phyloP scores from a whole-genome alignment of 1,140 invertebrate species.

The Geopemphigus sp. region DNA sequence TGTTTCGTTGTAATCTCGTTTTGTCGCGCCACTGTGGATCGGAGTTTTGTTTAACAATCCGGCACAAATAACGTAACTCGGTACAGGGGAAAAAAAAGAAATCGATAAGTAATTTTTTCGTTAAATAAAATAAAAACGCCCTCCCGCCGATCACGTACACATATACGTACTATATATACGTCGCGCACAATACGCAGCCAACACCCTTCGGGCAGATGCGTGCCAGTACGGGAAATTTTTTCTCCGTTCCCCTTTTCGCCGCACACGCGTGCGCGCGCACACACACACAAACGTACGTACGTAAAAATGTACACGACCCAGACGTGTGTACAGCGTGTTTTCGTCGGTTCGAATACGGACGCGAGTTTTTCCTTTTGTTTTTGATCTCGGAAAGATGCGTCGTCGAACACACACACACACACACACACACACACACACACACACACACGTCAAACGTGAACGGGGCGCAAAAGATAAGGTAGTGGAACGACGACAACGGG shows the following conservation, averaged over 20 bases:
- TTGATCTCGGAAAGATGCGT: not conserved
- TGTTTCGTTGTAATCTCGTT: too few species aligned
- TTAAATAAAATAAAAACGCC: not conserved
- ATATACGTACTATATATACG: not conserved
- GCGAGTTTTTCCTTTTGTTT: not conserved
- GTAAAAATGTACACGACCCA: too few species aligned
- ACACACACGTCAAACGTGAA: not conserved
- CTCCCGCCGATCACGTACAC: not conserved
- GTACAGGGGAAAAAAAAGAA: not conserved
- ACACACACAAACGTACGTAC: too few species aligned
- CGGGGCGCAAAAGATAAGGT: not conserved
- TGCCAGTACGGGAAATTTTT: not conserved
- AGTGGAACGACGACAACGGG: not conserved
- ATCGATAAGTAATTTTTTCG: not conserved
- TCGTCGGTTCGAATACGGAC: not conserved
- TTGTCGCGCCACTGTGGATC: too few species aligned
- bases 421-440: too few species aligned
- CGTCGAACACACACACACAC: not conserved
- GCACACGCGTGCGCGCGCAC: too few species aligned
- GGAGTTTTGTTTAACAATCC: too few species aligned
- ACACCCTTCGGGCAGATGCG: not conserved
- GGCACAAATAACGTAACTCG: not conserved
- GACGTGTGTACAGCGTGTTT: not conserved
- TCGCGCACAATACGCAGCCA: not conserved
- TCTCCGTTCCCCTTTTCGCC: not conserved